Conservation (phyloP, 2,797 vertebrate species). For the Anas bernieri region DNA sequence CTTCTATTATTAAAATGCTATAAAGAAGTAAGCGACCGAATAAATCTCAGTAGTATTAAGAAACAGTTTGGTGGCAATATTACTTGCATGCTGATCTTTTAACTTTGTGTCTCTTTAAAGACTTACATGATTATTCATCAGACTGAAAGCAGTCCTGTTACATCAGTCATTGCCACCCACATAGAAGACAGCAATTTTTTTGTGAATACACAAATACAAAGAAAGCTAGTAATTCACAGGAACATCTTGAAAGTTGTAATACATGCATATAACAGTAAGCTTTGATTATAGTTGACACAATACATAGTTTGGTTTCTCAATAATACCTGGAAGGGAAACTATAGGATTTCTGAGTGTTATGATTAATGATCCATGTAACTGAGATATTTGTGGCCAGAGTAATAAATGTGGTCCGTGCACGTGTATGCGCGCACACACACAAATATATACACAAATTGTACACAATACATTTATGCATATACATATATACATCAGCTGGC, state of each 20-base stretch:
- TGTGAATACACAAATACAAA: neutral
- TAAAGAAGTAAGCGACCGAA: neutral
- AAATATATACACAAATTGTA: neutral
- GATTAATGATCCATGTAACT: neutral
- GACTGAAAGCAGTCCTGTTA: neutral
- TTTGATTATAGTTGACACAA: neutral
- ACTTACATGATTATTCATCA: neutral
- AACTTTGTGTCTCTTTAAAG: neutral
- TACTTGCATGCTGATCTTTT: neutral
- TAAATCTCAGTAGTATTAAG: neutral
- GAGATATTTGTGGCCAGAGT: neutral
- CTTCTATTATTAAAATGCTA: neutral
- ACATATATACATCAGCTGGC: neutral
- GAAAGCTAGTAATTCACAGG: neutral
- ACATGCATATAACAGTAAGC: neutral
- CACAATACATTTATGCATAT: neutral
- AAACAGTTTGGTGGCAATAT: neutral
- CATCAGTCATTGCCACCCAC: neutral
- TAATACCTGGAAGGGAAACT: neutral
- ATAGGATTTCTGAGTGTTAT: neutral
- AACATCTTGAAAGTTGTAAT: neutral
- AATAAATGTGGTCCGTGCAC: neutral
- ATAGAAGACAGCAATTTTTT: neutral
- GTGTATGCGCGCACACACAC: rapidly evolving
- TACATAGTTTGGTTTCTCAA: neutral